phyloP scores from a whole-genome alignment of 2,797 vertebrate species.

The Coranthus polyacanthus region DNA sequence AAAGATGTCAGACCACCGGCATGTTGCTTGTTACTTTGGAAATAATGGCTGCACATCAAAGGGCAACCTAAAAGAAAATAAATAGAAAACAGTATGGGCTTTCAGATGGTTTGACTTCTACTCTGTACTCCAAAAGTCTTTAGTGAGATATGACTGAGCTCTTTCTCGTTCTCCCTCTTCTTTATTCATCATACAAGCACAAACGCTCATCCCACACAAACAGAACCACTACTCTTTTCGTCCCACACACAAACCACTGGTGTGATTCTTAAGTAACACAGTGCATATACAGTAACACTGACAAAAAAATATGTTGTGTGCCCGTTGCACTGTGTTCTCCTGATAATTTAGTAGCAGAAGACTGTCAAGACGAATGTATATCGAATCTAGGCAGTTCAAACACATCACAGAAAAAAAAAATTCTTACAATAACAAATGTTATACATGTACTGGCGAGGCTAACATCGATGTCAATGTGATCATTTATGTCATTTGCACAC shows the following conservation, averaged over 20 bases:
- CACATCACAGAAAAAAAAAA: too few species aligned
- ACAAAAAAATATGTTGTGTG: background rate
- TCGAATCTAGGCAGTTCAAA: too few species aligned
- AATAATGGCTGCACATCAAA: background rate
- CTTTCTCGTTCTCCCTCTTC: slow-evolving; percentile 33
- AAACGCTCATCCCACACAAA: slow-evolving; percentile 45
- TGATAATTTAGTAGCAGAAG: too few species aligned
- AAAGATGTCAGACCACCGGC: background rate
- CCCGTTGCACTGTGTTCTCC: background rate
- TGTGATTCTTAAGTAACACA: slow-evolving; percentile 27
- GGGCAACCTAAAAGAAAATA: background rate
- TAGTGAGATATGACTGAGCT: slow-evolving; percentile 36
- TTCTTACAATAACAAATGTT: background rate
- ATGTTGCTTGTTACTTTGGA: background rate
- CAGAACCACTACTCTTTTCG: slow-evolving; percentile 45
- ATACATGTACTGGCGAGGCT: background rate
- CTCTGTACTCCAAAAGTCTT: slow-evolving; percentile 24
- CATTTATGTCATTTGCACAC: too few species aligned
- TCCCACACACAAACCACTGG: slow-evolving; percentile 37
- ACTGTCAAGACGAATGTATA: too few species aligned
- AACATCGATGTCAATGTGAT: too few species aligned
- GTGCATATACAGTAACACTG: slow-evolving; percentile 7
- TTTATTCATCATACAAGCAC: slow-evolving; percentile 43
- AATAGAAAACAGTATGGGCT: slow-evolving; percentile 45
- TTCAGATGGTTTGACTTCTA: slow-evolving; percentile 45